Evolutionary conservation across 2,888 invertebrate genomes (phyloP), one percentile per base, ranked within the genome.

Genomic region (Dione vanillae): DNA sequence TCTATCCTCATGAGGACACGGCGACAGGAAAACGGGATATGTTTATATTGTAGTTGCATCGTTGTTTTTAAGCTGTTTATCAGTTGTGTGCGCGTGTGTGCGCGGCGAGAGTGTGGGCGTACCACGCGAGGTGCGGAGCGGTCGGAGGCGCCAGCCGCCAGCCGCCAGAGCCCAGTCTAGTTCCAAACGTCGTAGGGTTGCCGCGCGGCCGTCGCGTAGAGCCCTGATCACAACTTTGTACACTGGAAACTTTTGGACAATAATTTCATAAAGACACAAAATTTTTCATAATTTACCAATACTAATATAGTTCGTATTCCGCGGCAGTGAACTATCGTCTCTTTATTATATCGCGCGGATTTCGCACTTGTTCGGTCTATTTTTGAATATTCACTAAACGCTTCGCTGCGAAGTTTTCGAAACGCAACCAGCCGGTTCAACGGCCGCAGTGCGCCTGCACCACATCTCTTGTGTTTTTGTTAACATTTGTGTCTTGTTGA

Each of bases 351-450:
- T 86, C 81, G 83, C 86, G 85, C 86, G 87, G 88, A 87, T 85
- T 80, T 83, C 81, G 83, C 78, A 84, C 82, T 84, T 83, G 80
- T 85, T 87, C 87, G 86, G 86, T 92, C 93, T 92, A 93, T 93
- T 93, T 93, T 92, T 92, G 92, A 92, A 91, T 92, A 90, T 90
- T 88, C 89, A 90, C 88, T 90, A 90, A 92, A 90, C 92, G 88
- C 88, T 87, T 85, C 87, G 82, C 84, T 83, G 88, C 87, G 85
- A 90, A 91, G 91, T 93, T 92, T 92, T 92, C 91, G 91, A 92
- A 92, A 92, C 92, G 91, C 90, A 90, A 85, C 83, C 86, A 87
- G 82, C 77, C 91, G 91, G 93, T 92, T 93, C 83, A 92, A 92
- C 92, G 93, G 85, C 93, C 93, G 88, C 90, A 80, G 88, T 91